Conservation (phyloP, 2,797 vertebrate species). For the Scolopax rusticola region DNA sequence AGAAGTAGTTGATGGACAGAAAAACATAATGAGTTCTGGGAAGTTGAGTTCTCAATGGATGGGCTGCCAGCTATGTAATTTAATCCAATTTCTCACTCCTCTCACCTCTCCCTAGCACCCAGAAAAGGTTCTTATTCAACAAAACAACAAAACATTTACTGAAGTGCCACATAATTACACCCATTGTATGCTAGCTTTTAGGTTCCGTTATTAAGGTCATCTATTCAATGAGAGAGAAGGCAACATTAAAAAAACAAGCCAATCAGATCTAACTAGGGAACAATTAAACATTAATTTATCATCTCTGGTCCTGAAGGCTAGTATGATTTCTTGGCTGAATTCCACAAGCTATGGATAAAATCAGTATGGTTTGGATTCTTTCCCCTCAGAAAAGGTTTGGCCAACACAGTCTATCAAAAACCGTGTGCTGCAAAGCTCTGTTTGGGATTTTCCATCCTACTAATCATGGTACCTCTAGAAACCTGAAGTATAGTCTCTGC, state of each 20-base stretch:
- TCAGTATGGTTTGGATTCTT: neutral
- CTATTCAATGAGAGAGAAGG: neutral
- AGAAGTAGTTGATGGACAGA: neutral
- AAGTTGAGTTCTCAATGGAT: neutral
- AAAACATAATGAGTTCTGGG: neutral
- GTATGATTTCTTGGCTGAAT: neutral
- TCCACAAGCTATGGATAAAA: neutral
- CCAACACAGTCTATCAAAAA: neutral
- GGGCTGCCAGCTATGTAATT: neutral
- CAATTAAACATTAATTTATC: neutral
- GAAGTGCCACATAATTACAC: neutral
- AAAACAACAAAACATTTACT: neutral
- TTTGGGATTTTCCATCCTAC: neutral
- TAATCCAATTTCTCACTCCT: neutral
- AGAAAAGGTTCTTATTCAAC: neutral
- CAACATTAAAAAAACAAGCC: neutral
- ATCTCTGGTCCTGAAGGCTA: neutral
- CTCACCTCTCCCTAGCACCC: neutral
- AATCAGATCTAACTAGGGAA: neutral
- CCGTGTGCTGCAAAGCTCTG: neutral
- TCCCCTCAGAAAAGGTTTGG: neutral
- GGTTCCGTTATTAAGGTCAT: neutral
- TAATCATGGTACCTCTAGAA: neutral
- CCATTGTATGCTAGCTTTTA: neutral
- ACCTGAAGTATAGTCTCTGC: neutral